A percentile compares a stretch with the other conserved stretches of the same genome.
Conservation (phyloP, 2,888 invertebrate species). For the Platerodrilus igneus region DNA sequence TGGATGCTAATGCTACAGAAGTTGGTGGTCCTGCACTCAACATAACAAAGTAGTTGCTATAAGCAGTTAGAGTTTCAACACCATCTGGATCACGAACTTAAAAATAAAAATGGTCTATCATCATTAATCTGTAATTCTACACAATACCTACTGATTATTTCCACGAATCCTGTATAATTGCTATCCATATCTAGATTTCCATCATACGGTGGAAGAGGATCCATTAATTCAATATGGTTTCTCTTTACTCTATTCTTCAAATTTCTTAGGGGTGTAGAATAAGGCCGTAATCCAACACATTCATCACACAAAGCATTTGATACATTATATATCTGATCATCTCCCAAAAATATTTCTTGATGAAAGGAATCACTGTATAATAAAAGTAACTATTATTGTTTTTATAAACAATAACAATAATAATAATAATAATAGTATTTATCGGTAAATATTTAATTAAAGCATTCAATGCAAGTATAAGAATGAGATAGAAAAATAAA, state of each 20-base stretch:
- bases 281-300: conserved; percentile 52
- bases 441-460: too few relatives aligned
- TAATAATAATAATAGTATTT: too few relatives aligned
- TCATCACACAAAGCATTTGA: conserved; percentile 46
- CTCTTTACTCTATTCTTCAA: conserved; percentile 35
- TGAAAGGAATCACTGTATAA: conserved; percentile 54
- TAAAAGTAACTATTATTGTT: conserved; percentile 1
- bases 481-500: too few relatives aligned
- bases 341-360: conserved; percentile 70
- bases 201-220: conserved; percentile 56
- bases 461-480: too few relatives aligned
- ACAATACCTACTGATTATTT: conserved; percentile 67
- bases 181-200: conserved; percentile 70
- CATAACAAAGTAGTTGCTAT: conserved; percentile 70
- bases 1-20: conserved; percentile 44
- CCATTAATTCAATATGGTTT: conserved; percentile 35
- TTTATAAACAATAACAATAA: too few relatives aligned
- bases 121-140: conserved; percentile 20
- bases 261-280: conserved; percentile 38
- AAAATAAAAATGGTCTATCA: conserved; percentile 25
- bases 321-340: conserved; percentile 51
- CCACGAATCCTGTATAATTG: conserved; percentile 82
- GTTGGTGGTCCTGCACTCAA: conserved; percentile 65
- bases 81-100: conserved; percentile 51
- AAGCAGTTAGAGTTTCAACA: conserved; percentile 56